Percentiles rank a stretch among this genome's conserved stretches.
Evolutionary conservation across 2,888 invertebrate species (phyloP).

Genomic region (Gisinianus flammeolus): DNA sequence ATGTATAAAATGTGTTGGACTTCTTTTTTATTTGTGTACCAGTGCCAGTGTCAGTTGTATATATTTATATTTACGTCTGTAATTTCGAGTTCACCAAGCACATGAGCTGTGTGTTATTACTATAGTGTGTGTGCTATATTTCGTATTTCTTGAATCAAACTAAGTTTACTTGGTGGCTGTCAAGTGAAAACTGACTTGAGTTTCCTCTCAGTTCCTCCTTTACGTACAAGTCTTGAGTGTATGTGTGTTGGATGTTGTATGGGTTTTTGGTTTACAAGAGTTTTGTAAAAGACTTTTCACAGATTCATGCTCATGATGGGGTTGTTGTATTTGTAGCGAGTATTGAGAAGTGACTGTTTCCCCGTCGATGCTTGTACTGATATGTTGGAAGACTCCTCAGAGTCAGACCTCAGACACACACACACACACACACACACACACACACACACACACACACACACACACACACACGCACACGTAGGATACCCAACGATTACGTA

Average conservation of each 20-base stretch:
- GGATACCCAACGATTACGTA: no score
- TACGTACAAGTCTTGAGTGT: background rate
- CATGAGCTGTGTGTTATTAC: background rate
- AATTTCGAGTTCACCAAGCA: background rate
- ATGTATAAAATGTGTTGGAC: background rate
- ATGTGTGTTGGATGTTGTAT: background rate
- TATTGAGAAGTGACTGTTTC: constrained; percentile 3
- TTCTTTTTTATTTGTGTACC: background rate
- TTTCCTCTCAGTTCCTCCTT: constrained; percentile 18
- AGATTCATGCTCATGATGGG: constrained; percentile 18
- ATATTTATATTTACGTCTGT: background rate
- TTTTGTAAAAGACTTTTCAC: constrained; percentile 22
- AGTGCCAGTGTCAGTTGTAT: no score
- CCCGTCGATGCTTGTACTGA: background rate
- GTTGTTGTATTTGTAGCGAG: background rate
- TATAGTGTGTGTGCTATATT: background rate
- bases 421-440: no score
- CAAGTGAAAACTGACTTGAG: constrained; percentile 35
- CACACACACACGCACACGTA: no score
- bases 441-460: no score
- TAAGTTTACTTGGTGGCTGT: constrained; percentile 23
- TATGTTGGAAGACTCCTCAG: background rate
- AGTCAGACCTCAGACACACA: no score
- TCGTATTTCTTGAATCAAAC: background rate
- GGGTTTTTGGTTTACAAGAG: no score